Evolutionary conservation across 1,140 invertebrate species (phyloP).

Genomic region (Cecropterus lyciades): DNA sequence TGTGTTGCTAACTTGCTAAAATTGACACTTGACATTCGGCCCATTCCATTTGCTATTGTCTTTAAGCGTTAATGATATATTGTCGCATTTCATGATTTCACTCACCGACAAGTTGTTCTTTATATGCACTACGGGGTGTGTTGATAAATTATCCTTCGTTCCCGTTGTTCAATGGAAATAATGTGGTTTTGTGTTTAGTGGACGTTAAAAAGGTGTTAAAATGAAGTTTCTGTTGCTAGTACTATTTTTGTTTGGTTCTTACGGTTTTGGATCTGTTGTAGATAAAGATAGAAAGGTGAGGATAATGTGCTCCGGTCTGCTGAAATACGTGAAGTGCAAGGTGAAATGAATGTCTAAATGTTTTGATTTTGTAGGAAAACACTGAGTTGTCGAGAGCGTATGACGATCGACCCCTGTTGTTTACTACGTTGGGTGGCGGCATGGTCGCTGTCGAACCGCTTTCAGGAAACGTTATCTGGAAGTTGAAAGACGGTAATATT

Average conservation of each 20-base stretch:
- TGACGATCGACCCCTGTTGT: slow-evolving; percentile 90
- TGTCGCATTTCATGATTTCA: not conserved
- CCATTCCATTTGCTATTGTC: not conserved
- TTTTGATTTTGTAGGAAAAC: slow-evolving; percentile 79
- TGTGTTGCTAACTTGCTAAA: too few species aligned
- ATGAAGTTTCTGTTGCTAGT: slow-evolving; percentile 62
- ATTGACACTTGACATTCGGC: not conserved
- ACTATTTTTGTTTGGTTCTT: slow-evolving; percentile 59
- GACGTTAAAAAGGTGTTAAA: slow-evolving; percentile 35
- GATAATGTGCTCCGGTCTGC: slow-evolving; percentile 41
- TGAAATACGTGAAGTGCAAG: slow-evolving; percentile 49
- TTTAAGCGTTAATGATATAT: not conserved
- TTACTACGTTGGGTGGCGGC: slow-evolving; percentile 96
- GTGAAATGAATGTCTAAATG: slow-evolving; percentile 44
- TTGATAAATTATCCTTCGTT: not conserved
- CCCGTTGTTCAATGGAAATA: slow-evolving; percentile 29
- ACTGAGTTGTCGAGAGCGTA: slow-evolving; percentile 88
- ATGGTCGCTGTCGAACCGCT: slow-evolving; percentile 93
- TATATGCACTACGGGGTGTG: not conserved
- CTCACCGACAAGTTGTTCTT: not conserved
- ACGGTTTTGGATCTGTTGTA: slow-evolving; percentile 56
- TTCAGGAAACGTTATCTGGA: slow-evolving; percentile 94
- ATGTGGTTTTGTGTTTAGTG: slow-evolving; percentile 44
- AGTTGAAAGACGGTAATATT: slow-evolving; percentile 92
- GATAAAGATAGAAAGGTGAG: slow-evolving; percentile 71